phyloP scores from a whole-genome alignment of 2,113 vertebrate species.

The Phocoena sinus region DNA sequence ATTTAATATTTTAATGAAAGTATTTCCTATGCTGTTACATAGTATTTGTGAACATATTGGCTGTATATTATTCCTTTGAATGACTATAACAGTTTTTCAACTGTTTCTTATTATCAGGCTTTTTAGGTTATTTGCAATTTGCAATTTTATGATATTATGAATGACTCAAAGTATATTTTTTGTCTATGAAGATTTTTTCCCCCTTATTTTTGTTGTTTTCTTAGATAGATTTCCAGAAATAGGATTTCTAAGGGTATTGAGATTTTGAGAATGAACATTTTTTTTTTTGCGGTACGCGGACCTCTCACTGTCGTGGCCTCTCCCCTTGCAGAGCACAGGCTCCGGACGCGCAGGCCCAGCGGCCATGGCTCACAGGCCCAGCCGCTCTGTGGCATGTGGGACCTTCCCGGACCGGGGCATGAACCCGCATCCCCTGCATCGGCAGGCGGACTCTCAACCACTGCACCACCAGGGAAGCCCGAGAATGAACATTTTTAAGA shows the following conservation, averaged over 20 bases:
- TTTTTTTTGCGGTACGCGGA: not conserved
- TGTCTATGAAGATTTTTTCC: not conserved
- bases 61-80: constrained; percentile 11
- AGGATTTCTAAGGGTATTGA: not conserved
- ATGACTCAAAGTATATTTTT: not conserved
- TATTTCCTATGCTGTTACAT: not conserved
- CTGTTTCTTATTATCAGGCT: not conserved
- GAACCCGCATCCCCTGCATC: too few species aligned
- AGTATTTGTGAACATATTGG: not conserved
- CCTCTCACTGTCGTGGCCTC: too few species aligned
- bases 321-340: too few species aligned
- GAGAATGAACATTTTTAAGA: constrained; percentile 15
- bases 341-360: too few species aligned
- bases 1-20: constrained; percentile 10
- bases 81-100: not conserved
- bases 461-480: too few species aligned
- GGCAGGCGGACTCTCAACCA: too few species aligned
- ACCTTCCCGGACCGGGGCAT: too few species aligned
- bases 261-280: not conserved
- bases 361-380: too few species aligned
- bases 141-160: not conserved
- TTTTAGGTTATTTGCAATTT: not conserved
- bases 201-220: constrained; percentile 8
- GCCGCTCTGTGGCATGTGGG: too few species aligned
- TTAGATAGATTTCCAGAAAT: not conserved